A percentile compares a stretch with the other conserved stretches of the same genome.
These are phyloP conservation scores for Stercorarius parasiticus DNA, from an alignment of 2,113 vertebrate genomes.

Conservation along the genomic window DNA sequence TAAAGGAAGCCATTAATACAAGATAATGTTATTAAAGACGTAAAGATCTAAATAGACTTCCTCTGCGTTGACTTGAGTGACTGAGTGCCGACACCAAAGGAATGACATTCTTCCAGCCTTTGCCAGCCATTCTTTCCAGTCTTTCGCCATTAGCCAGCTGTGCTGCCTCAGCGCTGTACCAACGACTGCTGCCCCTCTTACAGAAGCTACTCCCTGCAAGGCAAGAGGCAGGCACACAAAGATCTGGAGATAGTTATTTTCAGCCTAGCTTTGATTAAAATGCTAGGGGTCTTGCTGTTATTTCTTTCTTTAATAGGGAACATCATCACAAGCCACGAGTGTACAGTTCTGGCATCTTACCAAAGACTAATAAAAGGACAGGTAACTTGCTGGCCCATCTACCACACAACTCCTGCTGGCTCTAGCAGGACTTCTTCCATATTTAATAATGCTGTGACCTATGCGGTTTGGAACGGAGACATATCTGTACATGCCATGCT, in stretches of 20 bases:
- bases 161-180: background rate
- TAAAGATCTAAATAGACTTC: background rate
- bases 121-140: background rate
- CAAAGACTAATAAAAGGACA: background rate
- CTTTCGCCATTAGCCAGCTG: background rate
- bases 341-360: background rate
- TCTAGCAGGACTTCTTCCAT: background rate
- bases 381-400: background rate
- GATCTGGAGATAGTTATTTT: background rate
- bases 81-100: background rate
- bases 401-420: background rate
- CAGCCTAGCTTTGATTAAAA: background rate
- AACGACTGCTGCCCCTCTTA: background rate
- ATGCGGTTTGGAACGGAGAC: rapidly evolving
- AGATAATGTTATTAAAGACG: background rate
- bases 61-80: background rate
- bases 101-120: background rate
- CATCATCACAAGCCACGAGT: background rate
- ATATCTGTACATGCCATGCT: rapidly evolving
- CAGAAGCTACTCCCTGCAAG: background rate
- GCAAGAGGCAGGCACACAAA: background rate
- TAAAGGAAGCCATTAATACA: background rate
- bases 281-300: background rate
- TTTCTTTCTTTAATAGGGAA: background rate
- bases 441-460: background rate